Evolutionary conservation across 2,113 vertebrate genomes (phyloP).

Genomic region (Anolis carolinensis): DNA sequence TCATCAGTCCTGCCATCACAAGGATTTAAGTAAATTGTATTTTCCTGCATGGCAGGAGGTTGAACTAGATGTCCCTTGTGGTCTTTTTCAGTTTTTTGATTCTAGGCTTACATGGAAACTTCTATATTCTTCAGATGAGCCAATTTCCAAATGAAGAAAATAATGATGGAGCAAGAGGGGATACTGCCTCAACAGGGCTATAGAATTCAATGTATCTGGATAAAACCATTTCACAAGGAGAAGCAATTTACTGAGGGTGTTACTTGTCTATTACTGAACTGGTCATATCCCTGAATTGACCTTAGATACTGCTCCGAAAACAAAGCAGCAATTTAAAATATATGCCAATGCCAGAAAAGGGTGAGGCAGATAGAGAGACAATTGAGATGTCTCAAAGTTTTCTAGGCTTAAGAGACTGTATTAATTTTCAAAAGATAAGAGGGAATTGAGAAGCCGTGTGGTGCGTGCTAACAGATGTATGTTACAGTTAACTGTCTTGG

Average conservation of each 20-base stretch:
- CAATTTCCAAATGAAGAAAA: too few species aligned
- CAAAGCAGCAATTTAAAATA: not conserved
- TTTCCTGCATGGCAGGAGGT: too few species aligned
- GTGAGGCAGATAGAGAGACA: conserved; percentile 12
- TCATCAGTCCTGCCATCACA: too few species aligned
- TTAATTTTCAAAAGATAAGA: conserved; percentile 45
- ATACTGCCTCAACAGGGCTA: too few species aligned
- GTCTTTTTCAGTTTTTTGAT: too few species aligned
- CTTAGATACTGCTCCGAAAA: too few species aligned
- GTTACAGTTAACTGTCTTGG: conserved; percentile 17
- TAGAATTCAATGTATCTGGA: not conserved
- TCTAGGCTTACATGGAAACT: too few species aligned
- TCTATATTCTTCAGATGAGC: too few species aligned
- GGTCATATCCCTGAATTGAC: not conserved
- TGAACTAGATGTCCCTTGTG: too few species aligned
- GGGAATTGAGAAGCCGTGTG: conserved; percentile 35
- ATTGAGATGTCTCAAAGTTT: conserved; percentile 11
- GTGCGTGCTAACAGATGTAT: not conserved
- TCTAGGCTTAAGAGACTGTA: not conserved
- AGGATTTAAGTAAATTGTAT: too few species aligned
- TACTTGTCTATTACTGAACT: not conserved
- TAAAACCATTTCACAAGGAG: not conserved
- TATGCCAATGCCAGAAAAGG: not conserved
- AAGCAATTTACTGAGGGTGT: not conserved
- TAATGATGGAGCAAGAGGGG: too few species aligned